Base-by-base conservation (phyloP, 2,888 invertebrate genomes). In the Ernsta delagoae region DNA sequence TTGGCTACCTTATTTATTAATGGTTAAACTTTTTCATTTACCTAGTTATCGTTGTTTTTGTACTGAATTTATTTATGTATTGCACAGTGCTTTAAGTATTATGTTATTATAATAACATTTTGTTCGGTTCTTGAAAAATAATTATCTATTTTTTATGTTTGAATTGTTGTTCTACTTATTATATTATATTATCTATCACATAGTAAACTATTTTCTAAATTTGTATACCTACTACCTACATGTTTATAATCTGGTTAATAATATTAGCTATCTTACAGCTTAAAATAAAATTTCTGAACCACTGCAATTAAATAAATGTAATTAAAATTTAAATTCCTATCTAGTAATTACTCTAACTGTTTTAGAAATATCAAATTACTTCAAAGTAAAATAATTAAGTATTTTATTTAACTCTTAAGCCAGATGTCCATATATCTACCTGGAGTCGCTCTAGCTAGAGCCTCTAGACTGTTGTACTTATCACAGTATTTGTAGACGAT, bases 1-100 rank as follows among this genome's bases (percentile, higher is more conserved):
- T 66, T 66, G 53, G 60, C 60, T 66, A 63, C 39, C 7, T 39
- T 2, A 66, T 66, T 66, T 56, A 56, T 56, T 56, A n/a, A 56
- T n/a, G 56, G 34, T 64, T 43, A 31, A 8, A 63, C 8, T 16
- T 3, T 5, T 53, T 41, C 36, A n/a, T 12, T 36, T 59, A 43
- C 9, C 9, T 59, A 39, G 8, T 59, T 59, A 39, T 16, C 12
- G 59, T 59, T 39, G n/a, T 39, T 59, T 59, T 59, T 59, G 39
- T 41, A 59, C 16, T 39, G 36, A 16, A 36, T 16, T 36, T 54
- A 36, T 16, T 36, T 54, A 24, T 39, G 5, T 16, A 54, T 41
- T 53, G 53, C 63, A 64, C n/a, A 54, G 54, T 63, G 54, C 63
- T 43, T 9, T 24, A 39, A 6, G 39, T 39, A 34, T 56, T 64